Base-by-base conservation (phyloP, 2,113 vertebrate species). In the Petromus typicus region DNA sequence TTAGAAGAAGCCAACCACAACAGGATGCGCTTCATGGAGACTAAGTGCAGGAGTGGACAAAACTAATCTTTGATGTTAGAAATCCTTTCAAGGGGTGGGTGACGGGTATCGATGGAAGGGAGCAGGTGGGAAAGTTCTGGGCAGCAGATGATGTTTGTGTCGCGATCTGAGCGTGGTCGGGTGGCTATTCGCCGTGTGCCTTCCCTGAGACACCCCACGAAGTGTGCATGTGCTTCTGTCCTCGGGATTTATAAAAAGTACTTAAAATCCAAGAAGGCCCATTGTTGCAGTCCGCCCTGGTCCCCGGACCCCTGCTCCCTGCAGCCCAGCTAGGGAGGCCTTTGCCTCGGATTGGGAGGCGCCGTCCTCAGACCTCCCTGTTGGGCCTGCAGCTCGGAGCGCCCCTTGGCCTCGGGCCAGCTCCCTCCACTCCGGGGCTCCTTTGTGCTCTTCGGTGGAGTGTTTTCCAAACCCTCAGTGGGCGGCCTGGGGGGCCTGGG, bases 361-460 rank as follows among this genome's bases (percentile, higher is more conserved):
- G 51, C 34, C 32, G 6, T 30, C n/a, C 3, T 6, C 82, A 92
- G 95, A 96, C 95, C 93, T 87, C 95, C 95, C 93, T 80, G 92
- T 23, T 0, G 2, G 89, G 34, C 85, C 82, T 63, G 85, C 85
- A 40, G 12, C 56, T 30, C 64, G 1, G n/a, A 43, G 59, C 73
- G 93, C 85, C 90, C 45, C 69, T 93, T 97, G 97, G 97, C 97
- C 81, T 23, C 1, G 0, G 45, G 97, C 97, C 97, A 98, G 89
- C 96, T 96, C 80, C 86, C 94, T 93, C 54, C 23, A 22, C 89
- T 85, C 30, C 67, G 59, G 91, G 56, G 90, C 87, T 91, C 95
- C 63, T 97, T 95, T 97, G 97, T 97, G 83, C 54, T 45, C 30
- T 59, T 91, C 89, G 48, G 83, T 88, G 75, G 95, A 63, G 64